Evolutionary conservation across 2,113 vertebrate genomes (phyloP).

Genomic region (Regulus satrapa): DNA sequence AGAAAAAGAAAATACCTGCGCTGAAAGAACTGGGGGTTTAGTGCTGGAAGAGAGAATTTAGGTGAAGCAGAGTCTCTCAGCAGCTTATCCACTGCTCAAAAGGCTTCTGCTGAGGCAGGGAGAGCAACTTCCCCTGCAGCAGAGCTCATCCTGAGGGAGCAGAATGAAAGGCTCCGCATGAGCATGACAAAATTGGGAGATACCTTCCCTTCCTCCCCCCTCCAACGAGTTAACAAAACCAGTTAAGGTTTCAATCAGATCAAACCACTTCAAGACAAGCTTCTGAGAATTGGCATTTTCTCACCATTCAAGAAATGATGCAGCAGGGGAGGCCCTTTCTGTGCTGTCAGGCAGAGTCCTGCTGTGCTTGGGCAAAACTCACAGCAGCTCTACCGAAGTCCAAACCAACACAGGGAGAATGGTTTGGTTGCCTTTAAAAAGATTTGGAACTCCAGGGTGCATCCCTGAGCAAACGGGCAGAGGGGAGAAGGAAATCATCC

Average conservation of each 20-base stretch:
- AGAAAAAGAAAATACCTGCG: not conserved
- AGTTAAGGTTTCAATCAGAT: not conserved
- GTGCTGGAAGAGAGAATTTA: not conserved
- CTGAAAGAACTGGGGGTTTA: not conserved
- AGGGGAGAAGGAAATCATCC: not conserved
- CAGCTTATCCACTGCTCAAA: not conserved
- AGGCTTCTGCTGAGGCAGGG: not conserved
- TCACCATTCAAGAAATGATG: not conserved
- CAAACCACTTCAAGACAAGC: not conserved
- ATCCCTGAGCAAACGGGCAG: not conserved
- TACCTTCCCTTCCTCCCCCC: not conserved
- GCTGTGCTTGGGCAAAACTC: not conserved
- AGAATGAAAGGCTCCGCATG: not conserved
- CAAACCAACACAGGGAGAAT: not conserved
- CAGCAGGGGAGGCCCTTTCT: no score
- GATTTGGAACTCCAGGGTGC: not conserved
- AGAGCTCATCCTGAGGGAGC: not conserved
- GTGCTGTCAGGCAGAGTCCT: not conserved
- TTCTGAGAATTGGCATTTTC: not conserved
- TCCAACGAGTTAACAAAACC: not conserved
- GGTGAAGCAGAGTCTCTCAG: not conserved
- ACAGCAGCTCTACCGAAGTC: not conserved
- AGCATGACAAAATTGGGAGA: not conserved
- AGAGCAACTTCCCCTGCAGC: not conserved
- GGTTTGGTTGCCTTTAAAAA: not conserved